phyloP scores from a whole-genome alignment of 2,797 vertebrate species.

The Acestrorhynchus altus region DNA sequence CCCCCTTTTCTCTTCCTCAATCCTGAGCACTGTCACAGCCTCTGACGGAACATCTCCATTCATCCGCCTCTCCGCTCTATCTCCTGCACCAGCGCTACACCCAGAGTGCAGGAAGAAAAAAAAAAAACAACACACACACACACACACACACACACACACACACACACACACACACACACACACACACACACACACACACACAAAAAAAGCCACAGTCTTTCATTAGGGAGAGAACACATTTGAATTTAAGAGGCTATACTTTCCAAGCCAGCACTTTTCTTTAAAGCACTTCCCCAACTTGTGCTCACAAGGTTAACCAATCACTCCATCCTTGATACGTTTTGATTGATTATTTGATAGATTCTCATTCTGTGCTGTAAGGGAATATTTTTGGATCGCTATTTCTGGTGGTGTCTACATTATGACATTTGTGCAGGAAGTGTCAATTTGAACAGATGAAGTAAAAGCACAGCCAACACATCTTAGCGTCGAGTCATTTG shows the following conservation, averaged over 20 bases:
- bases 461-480: conserved; percentile 16
- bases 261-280: not conserved
- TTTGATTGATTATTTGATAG: conserved; percentile 36
- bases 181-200: not conserved
- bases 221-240: conserved; percentile 23
- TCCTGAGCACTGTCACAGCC: conserved; percentile 33
- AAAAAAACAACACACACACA: not conserved
- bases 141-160: not conserved
- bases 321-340: not conserved
- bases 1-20: not conserved
- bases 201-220: conserved; percentile 14
- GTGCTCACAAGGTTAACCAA: conserved; percentile 8
- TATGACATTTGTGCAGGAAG: conserved; percentile 21
- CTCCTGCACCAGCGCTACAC: not conserved
- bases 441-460: not conserved
- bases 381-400: not conserved
- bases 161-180: not conserved
- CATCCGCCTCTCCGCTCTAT: not conserved
- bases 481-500: conserved; percentile 12
- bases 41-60: conserved; percentile 27
- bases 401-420: conserved; percentile 5
- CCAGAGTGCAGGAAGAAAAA: not conserved
- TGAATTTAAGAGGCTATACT: conserved; percentile 26
- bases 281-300: conserved; percentile 15
- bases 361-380: not conserved